A percentile compares a stretch with the other conserved stretches of the same genome.
phyloP scores from a whole-genome alignment of 1,140 invertebrate species.

The Cepaea nemoralis region DNA sequence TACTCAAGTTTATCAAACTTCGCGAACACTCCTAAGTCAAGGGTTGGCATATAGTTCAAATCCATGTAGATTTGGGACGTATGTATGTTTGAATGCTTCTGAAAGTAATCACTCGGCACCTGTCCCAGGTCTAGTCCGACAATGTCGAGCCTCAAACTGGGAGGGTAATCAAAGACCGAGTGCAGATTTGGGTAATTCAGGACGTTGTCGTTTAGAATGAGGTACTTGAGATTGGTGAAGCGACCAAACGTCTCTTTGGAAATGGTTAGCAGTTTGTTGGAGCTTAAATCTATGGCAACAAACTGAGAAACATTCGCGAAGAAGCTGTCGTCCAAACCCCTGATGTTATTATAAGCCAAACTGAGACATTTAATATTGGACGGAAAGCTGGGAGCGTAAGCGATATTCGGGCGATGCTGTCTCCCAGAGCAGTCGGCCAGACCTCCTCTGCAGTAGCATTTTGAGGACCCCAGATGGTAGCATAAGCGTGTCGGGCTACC shows the following conservation, averaged over 20 bases:
- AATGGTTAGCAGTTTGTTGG: background rate
- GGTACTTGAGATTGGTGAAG: constrained; percentile 20
- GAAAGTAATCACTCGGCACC: background rate
- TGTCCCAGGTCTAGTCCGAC: background rate
- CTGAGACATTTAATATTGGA: constrained; percentile 1
- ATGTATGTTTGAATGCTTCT: background rate
- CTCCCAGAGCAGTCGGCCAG: constrained; percentile 26
- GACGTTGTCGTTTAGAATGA: constrained; percentile 12
- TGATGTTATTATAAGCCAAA: constrained; percentile 19
- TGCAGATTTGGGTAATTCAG: background rate
- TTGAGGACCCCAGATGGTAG: background rate
- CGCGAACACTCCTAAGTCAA: constrained; percentile 20
- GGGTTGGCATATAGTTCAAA: constrained; percentile 1
- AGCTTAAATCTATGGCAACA: constrained; percentile 14
- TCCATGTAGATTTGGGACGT: constrained; percentile 14
- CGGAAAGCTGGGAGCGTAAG: constrained; percentile 15
- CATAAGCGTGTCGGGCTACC: background rate
- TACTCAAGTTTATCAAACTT: constrained; percentile 6
- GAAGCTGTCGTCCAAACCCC: constrained; percentile 13
- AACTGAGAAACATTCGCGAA: constrained; percentile 24
- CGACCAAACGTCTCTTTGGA: constrained; percentile 17
- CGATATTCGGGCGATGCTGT: background rate
- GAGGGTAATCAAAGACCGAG: background rate
- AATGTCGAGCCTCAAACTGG: constrained; percentile 8
- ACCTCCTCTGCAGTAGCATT: background rate